A percentile compares a stretch with the other conserved stretches of the same genome.
These are phyloP conservation scores for Conistra vaccinii DNA, from an alignment of 2,888 invertebrate species.

Conservation along the genomic window DNA sequence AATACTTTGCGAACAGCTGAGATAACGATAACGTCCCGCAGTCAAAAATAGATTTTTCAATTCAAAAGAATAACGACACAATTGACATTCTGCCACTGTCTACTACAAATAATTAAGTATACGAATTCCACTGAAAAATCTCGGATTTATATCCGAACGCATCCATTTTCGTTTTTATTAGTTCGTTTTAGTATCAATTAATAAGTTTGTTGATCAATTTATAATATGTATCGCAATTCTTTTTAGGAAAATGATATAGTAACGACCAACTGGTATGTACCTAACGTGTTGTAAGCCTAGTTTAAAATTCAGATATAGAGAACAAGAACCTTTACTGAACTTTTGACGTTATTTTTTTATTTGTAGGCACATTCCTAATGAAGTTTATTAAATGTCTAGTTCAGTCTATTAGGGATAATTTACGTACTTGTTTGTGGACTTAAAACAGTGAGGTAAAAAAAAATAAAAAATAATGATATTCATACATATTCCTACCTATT, in stretches of 20 bases:
- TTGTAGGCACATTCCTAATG: not conserved
- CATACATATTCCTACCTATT: no score
- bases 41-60: conserved; percentile 31
- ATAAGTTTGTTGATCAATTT: not conserved
- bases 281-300: no score
- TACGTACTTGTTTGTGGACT: not conserved
- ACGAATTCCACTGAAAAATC: not conserved
- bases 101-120: conserved; percentile 4
- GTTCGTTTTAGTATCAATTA: not conserved
- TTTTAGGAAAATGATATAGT: not conserved
- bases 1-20: conserved; percentile 34
- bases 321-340: not conserved
- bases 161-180: not conserved
- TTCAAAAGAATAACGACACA: conserved; percentile 16
- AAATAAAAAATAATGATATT: no score
- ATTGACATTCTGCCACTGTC: conserved; percentile 32
- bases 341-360: no score
- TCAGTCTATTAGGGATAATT: not conserved
- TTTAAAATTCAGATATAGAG: not conserved
- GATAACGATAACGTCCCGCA: conserved; percentile 8
- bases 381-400: not conserved
- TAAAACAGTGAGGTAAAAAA: no score
- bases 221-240: not conserved
- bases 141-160: not conserved
- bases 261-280: not conserved